A percentile compares a stretch with the other conserved stretches of the same genome.
Conservation (phyloP, 2,888 invertebrate genomes). For the Aleiodes alternator region DNA sequence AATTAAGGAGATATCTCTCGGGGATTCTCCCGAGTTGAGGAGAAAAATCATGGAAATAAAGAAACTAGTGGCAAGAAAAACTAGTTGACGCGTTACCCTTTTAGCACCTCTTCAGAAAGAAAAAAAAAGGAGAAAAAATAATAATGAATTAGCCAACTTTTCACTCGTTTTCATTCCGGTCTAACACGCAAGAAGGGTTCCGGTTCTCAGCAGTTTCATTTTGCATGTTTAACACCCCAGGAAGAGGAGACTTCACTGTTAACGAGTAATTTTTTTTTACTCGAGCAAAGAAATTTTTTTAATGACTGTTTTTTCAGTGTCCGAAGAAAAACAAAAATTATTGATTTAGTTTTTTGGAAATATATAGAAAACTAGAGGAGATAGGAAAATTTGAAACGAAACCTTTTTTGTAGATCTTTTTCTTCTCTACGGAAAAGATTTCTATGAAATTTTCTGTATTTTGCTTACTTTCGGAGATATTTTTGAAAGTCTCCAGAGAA, state of each 20-base stretch:
- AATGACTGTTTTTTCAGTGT: too few relatives aligned
- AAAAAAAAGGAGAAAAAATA: slow-evolving; percentile 10
- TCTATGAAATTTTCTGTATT: too few relatives aligned
- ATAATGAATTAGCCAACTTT: slow-evolving; percentile 24
- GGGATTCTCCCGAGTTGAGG: not conserved
- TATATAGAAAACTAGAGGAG: too few relatives aligned
- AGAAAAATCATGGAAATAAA: not conserved
- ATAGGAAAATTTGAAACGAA: too few relatives aligned
- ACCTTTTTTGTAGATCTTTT: too few relatives aligned
- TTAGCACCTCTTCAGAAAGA: slow-evolving; percentile 4
- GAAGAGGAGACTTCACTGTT: slow-evolving; percentile 8
- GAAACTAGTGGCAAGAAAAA: slow-evolving; percentile 16
- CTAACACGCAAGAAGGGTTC: slow-evolving; percentile 20
- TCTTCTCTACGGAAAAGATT: too few relatives aligned
- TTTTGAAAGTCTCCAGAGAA: too few relatives aligned
- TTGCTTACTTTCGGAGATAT: too few relatives aligned
- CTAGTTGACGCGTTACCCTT: slow-evolving; percentile 32
- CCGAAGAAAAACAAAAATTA: too few relatives aligned
- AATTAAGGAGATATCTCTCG: not conserved
- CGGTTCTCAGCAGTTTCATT: slow-evolving; percentile 19
- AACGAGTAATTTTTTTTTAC: not conserved
- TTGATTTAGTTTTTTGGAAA: too few relatives aligned
- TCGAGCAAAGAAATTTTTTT: not conserved
- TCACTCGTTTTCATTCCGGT: slow-evolving; percentile 21
- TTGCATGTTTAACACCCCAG: slow-evolving; percentile 27